These are phyloP conservation scores for Omphaloscelis lunosa DNA, from an alignment of 2,888 invertebrate genomes.

Conservation along the genomic window DNA sequence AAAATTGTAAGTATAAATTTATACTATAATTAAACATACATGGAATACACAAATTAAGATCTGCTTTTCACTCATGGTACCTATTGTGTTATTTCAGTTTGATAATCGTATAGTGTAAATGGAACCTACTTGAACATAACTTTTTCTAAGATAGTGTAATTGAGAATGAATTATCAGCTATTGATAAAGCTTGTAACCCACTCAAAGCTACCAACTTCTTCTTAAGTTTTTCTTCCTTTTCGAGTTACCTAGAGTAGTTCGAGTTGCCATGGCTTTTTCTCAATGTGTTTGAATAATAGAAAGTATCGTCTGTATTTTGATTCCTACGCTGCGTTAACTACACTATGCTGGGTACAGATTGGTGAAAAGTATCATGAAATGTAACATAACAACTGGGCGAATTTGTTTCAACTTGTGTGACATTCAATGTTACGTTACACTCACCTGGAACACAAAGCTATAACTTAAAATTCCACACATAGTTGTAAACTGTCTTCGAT, in stretches of 20 bases:
- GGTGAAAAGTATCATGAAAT: background rate
- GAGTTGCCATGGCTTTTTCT: background rate
- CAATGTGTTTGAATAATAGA: background rate
- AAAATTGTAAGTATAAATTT: background rate
- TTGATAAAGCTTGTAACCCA: conserved; percentile 15
- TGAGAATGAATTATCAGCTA: conserved; percentile 49
- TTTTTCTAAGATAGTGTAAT: conserved; percentile 52
- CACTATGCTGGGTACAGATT: background rate
- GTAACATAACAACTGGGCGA: background rate
- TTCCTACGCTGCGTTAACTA: background rate
- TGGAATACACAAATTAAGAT: background rate
- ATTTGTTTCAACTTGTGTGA: background rate
- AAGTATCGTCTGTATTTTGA: background rate
- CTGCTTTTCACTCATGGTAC: background rate
- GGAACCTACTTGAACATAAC: background rate
- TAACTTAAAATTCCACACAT: background rate
- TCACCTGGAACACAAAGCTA: background rate
- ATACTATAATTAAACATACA: no score
- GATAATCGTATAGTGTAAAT: conserved; percentile 35
- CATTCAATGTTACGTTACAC: background rate
- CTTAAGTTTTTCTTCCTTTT: background rate
- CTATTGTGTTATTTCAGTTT: background rate
- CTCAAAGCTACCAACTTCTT: background rate
- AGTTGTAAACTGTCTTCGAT: conserved; percentile 15
- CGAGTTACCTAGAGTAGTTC: background rate